Base-by-base conservation (phyloP, 2,797 vertebrate genomes). In the Tangara arthus region DNA sequence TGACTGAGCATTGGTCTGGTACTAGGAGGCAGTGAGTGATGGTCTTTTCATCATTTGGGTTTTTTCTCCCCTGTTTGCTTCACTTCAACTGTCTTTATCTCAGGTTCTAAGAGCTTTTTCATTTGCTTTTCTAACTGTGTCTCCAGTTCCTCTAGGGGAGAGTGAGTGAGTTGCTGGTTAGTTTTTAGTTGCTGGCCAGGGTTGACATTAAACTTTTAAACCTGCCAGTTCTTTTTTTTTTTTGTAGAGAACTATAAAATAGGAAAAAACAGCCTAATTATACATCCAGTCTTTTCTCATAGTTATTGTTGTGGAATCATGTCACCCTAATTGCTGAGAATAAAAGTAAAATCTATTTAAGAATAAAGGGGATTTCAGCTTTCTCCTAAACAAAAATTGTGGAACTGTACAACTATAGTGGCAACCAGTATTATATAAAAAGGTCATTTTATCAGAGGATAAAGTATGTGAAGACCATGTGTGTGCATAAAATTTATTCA, bases 141-240 rank as follows among this genome's bases (percentile, higher is more conserved):
- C 5, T 13, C 13, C 0, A 0, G 0, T 61, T 22, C 13, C 22
- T 55, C 20, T 32, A 7, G 1, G 11, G 9, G 3, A 63, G n/a
- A 65, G 8, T 21, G 42, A 53, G 9, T 5, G 4, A 34, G 12
- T 19, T 39, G 6, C 10, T 63, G 34, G 3, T 64, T 11, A 7
- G 15, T 77, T 21, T 14, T 70, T n/a, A 52, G 21, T 20, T 82
- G 35, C 27, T 88, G 49, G 34, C 26, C 26, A 35, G 15, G 3
- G 15, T 91, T 65, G 53, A 49, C 3, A 3, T 35, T 18, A 57
- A 19, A 11, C 6, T 8, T 60, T 53, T 69, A 35, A 1, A 3
- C 4, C 34, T 11, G 24, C 34, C 76, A 59, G 8, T 32, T 77
- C 9, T n/a, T 34, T 61, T 49, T 49, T 42, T 49, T 15, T 39